These are phyloP conservation scores for Calephelis virginiensis DNA, from an alignment of 1,140 invertebrate species.

Conservation along the genomic window DNA sequence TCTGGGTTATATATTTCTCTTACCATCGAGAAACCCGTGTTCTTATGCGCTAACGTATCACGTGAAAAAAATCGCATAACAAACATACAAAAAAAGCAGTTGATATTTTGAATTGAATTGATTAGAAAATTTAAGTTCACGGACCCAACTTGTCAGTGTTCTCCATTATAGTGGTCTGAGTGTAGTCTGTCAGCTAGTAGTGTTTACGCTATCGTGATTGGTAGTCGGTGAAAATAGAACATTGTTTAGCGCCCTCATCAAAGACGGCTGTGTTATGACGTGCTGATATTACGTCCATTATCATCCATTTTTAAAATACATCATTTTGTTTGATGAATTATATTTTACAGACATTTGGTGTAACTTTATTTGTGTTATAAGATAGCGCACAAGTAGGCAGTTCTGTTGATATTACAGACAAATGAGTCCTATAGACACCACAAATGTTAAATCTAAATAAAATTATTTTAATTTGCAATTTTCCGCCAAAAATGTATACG, in stretches of 20 bases:
- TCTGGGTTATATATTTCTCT: too few species aligned
- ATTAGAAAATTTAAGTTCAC: not conserved
- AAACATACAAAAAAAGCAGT: too few species aligned
- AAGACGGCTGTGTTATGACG: not conserved
- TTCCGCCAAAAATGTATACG: too few species aligned
- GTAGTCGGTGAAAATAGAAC: constrained; percentile 1
- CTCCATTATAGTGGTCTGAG: constrained; percentile 4
- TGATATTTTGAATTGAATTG: too few species aligned
- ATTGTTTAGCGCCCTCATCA: constrained; percentile 7
- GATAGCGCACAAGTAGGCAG: too few species aligned
- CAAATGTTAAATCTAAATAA: too few species aligned
- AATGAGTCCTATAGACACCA: too few species aligned
- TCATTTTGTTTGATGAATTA: not conserved
- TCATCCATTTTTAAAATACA: constrained; percentile 1
- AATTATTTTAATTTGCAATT: too few species aligned
- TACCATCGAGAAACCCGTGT: too few species aligned
- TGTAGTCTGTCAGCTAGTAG: not conserved
- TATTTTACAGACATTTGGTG: not conserved
- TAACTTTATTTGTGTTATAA: not conserved
- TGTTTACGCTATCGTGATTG: constrained; percentile 1
- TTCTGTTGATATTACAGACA: too few species aligned
- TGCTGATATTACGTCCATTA: not conserved
- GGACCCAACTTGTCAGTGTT: not conserved
- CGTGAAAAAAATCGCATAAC: too few species aligned
- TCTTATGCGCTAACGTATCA: too few species aligned